Base-by-base conservation (phyloP, 2,888 invertebrate species). In the Schizaphis graminum region DNA sequence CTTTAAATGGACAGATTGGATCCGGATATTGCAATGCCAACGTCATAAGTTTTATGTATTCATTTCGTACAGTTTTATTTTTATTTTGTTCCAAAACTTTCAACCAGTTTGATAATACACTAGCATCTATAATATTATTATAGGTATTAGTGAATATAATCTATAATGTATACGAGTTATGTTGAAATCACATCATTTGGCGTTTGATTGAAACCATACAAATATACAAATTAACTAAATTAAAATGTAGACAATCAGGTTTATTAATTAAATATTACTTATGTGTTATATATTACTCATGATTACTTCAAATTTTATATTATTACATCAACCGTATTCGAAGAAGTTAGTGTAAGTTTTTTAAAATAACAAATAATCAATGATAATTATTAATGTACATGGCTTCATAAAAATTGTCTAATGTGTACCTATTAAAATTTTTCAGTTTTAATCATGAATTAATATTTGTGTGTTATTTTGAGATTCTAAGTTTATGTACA, bases 1-100 rank as follows among this genome's bases (percentile, higher is more conserved):
- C 90, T 53, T 91, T 91, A 44, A 94, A 94, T 13, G 94, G 94
- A 44, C 94, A 91, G 1, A 91, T 41, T 5, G 53, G 67, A 21
- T 87, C 41, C 26, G 86, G 24, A 44, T 87, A 24, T 87, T 94
- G 86, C n/a, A 94, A 94, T 21, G 86, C 86, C n/a, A 91, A 41
- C 10, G 44, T 16, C 90, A 94, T 86, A 5, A 94, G 86, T 91
- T 91, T 91, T 61, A 91, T 91, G 1, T 91, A 94, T 1, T 85
- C 57, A 41, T 87, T 61, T 41, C 91, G 90, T 3, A 94, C 5
- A 0, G 13, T n/a, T 91, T 86, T 91, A 7, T 87, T 67, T 24
- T 21, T 67, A 53, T 35, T 67, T 1, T 67, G 13, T 44, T 94
- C 67, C 61, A 94, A 53, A 13, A 87, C 90, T 67, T 61, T 91